Base-by-base conservation (phyloP, 2,797 vertebrate genomes). In the Emydoidea blandingii region DNA sequence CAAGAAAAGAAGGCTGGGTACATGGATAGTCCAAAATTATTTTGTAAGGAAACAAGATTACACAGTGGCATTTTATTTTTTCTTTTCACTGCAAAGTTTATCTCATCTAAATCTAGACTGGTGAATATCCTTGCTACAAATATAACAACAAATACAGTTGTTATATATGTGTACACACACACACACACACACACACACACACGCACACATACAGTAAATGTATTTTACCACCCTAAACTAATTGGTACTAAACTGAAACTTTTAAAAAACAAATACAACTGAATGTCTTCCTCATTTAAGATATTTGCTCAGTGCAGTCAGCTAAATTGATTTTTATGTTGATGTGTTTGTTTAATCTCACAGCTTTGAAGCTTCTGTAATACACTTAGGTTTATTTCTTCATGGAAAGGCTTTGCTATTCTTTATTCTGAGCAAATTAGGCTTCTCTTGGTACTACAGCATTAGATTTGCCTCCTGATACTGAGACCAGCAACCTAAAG, bases 381-480 rank as follows among this genome's bases (percentile, higher is more conserved):
- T 85, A 56, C 1, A 37, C 4, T n/a, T 25, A 50, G 41, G 47
- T n/a, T 68, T 92, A 87, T 68, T 76, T 83, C 91, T 92, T 44
- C 10, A 79, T 12, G 49, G 83, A 97, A 76, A 21, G 53, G 5
- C 53, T 96, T 89, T 74, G 14, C 68, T 93, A 10, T 19, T 94
- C 86, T 93, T 93, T 93, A 80, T 65, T 57, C 80, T 15, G 12
- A 62, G 53, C 52, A 15, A 93, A 88, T 87, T n/a, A 88, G 74
- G 21, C 44, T 93, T 86, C 80, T 93, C 16, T 10, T 89, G 65
- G 79, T 83, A 57, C 78, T 92, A 72, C 25, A 65, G 12, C 16
- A 29, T 89, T 62, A 74, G 5, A 14, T 52, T 49, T 50, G 34
- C 57, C 79, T 95, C 12, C 56, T 68, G 25, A 86, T 52, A 37